Evolutionary conservation across 2,888 invertebrate species (phyloP).

Genomic region (Adela reaumurella): DNA sequence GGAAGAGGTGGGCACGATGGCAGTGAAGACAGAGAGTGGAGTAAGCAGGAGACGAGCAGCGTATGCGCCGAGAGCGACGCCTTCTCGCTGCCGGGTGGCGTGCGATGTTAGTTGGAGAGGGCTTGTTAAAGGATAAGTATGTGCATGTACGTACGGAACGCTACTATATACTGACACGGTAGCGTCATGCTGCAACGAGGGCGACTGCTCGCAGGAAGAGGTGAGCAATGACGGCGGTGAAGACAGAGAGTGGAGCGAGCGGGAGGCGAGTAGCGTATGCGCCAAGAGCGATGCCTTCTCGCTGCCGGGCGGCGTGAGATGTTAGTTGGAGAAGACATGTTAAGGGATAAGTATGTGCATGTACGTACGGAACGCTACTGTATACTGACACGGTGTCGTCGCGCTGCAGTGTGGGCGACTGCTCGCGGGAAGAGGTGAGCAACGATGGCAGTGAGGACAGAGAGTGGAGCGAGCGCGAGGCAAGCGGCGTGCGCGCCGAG

Average conservation of each 20-base stretch:
- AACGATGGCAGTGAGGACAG: slow-evolving; percentile 29
- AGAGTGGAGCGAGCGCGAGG: slow-evolving; percentile 47
- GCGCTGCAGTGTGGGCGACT: slow-evolving; percentile 37
- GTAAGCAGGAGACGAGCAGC: too few relatives aligned
- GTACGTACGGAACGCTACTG: too few relatives aligned
- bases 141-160: neutral
- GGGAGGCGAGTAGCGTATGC: too few relatives aligned
- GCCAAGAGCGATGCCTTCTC: too few relatives aligned
- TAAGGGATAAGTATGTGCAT: neutral
- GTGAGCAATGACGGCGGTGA: too few relatives aligned
- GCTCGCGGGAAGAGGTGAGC: slow-evolving; percentile 15
- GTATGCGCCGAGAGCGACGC: too few relatives aligned
- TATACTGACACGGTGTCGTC: slow-evolving; percentile 35
- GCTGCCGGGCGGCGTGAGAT: neutral
- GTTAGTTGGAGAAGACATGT: neutral
- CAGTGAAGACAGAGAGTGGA: too few relatives aligned
- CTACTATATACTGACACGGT: slow-evolving; percentile 10
- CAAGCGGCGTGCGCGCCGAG: slow-evolving; percentile 41
- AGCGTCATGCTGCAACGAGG: too few relatives aligned
- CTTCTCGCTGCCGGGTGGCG: neutral
- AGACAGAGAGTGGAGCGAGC: too few relatives aligned
- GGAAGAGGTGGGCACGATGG: too few relatives aligned
- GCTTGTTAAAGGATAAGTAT: neutral
- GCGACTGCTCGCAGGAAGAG: too few relatives aligned
- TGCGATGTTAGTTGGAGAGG: neutral